These are phyloP conservation scores for Cryptomyrus ogoouensis DNA, from an alignment of 2,113 vertebrate species.

Conservation along the genomic window DNA sequence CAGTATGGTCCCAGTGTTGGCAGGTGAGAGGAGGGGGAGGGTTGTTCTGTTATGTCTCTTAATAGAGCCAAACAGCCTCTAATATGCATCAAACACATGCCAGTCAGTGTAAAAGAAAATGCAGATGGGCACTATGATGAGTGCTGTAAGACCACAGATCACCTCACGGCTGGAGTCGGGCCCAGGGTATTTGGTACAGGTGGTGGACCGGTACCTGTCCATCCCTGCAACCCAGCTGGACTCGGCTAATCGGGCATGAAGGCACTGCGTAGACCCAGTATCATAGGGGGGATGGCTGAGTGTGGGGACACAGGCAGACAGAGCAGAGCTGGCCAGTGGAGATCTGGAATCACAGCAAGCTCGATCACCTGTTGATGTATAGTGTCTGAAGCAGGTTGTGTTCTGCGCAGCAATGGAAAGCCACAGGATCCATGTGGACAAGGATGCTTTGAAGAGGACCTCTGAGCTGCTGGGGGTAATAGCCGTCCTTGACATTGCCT, in stretches of 20 bases:
- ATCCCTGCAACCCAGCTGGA: background rate
- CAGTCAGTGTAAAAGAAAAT: background rate
- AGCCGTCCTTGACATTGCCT: background rate
- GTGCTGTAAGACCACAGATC: background rate
- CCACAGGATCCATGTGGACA: slow-evolving; percentile 70
- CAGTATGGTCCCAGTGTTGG: slow-evolving; percentile 78
- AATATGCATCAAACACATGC: background rate
- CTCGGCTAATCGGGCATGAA: background rate
- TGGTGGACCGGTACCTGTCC: background rate
- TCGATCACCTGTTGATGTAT: background rate
- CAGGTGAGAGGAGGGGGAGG: slow-evolving; percentile 63
- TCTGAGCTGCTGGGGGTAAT: slow-evolving; percentile 79
- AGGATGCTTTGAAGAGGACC: slow-evolving; percentile 69
- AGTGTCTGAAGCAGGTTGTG: background rate
- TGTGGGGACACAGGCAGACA: background rate
- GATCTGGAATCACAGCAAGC: too few relatives aligned
- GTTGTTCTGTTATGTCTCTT: background rate
- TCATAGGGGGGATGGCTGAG: background rate
- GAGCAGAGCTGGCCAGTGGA: background rate
- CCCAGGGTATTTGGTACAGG: background rate
- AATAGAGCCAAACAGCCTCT: background rate
- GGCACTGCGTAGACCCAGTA: background rate
- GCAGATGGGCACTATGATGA: background rate
- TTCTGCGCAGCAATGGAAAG: slow-evolving; percentile 78
- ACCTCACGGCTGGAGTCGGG: background rate